Evolutionary conservation across 2,888 invertebrate genomes (phyloP).

Genomic region (Drosophila monieri): DNA sequence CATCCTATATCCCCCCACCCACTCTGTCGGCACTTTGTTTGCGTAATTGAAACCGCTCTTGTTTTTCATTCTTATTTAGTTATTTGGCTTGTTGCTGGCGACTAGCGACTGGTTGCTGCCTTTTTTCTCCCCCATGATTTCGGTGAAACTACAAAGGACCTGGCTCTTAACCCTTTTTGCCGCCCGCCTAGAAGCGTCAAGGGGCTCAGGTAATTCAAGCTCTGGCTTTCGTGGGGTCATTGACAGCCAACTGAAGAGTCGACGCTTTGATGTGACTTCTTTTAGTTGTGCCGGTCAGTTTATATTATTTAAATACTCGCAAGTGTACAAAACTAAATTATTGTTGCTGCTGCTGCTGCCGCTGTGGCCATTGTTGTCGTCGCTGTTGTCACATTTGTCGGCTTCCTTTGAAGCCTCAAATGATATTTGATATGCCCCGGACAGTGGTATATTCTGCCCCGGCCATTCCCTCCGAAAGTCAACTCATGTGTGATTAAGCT

Average conservation of each 20-base stretch:
- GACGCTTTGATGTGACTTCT: constrained; percentile 67
- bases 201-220: constrained; percentile 63
- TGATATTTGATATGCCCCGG: constrained; percentile 67
- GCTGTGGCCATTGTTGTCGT: constrained; percentile 19
- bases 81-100: constrained; percentile 12
- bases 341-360: constrained; percentile 8
- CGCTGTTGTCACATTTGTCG: constrained; percentile 41
- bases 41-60: constrained; percentile 70
- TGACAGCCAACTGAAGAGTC: constrained; percentile 58
- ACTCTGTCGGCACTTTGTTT: constrained; percentile 49
- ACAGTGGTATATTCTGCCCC: constrained; percentile 3
- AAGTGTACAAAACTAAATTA: constrained; percentile 47
- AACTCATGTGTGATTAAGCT: constrained; percentile 71
- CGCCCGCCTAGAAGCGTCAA: constrained; percentile 49
- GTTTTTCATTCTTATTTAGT: constrained; percentile 24
- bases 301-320: constrained; percentile 73
- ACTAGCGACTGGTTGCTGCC: constrained; percentile 3
- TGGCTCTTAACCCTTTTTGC: constrained; percentile 18
- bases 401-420: constrained; percentile 48
- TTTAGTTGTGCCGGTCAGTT: constrained; percentile 47
- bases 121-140: constrained; percentile 44
- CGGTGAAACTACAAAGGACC: constrained; percentile 71
- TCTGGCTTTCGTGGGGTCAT: constrained; percentile 54
- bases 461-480: constrained; percentile 19
- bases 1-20: not conserved